phyloP scores from a whole-genome alignment of 2,113 vertebrate genomes.

The Theropithecus gelada region DNA sequence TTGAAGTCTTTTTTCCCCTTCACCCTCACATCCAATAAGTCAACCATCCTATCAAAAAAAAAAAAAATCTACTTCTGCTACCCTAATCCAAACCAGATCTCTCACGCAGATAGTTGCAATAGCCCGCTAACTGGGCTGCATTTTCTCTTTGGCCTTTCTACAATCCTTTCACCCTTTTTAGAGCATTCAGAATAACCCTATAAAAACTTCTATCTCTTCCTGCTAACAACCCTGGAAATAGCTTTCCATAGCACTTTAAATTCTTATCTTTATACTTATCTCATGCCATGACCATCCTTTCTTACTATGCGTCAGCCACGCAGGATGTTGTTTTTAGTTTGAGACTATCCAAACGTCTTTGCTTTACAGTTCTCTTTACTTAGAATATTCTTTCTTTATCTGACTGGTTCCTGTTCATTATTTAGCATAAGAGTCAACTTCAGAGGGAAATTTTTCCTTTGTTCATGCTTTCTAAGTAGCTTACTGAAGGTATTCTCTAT shows the following conservation, averaged over 20 bases:
- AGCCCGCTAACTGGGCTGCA: neutral
- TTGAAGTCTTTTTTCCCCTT: neutral
- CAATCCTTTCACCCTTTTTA: neutral
- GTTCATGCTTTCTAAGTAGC: neutral
- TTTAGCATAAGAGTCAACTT: neutral
- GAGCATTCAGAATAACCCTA: neutral
- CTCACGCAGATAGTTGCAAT: neutral
- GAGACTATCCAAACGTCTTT: neutral
- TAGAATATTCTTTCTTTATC: neutral
- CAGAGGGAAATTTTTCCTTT: neutral
- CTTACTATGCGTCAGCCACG: neutral
- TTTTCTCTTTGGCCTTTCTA: neutral
- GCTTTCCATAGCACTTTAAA: neutral
- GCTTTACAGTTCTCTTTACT: neutral
- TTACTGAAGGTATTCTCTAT: neutral
- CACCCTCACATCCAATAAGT: neutral
- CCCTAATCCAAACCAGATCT: neutral
- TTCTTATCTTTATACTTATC: neutral
- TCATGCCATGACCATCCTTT: neutral
- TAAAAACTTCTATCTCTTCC: neutral
- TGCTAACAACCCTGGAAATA: neutral
- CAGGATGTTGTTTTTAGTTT: neutral
- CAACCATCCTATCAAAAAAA: neutral
- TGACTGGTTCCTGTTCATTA: neutral
- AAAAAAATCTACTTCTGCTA: neutral